Percentiles rank a stretch among this genome's conserved stretches.
phyloP scores from a whole-genome alignment of 2,797 vertebrate species.

The Aotus griseimembra region DNA sequence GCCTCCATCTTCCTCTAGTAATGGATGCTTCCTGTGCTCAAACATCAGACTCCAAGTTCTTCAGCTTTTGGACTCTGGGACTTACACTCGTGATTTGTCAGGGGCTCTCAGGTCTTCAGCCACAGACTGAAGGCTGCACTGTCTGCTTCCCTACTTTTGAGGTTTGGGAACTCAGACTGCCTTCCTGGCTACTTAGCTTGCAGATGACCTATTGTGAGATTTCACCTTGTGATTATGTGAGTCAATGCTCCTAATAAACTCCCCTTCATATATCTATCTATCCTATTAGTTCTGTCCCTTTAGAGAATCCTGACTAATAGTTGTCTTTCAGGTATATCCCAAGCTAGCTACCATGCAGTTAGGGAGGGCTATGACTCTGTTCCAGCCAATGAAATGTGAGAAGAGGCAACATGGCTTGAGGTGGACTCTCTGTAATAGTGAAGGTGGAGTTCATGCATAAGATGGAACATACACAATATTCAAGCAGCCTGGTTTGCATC shows the following conservation, averaged over 20 bases:
- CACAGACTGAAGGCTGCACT: neutral
- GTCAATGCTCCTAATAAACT: neutral
- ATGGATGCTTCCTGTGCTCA: neutral
- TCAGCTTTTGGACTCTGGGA: neutral
- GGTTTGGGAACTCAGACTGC: neutral
- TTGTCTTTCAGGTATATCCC: neutral
- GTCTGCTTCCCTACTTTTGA: neutral
- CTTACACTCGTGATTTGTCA: neutral
- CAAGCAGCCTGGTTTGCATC: neutral
- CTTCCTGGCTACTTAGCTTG: neutral
- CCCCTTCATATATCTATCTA: neutral
- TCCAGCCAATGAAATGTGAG: neutral
- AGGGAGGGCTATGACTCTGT: neutral
- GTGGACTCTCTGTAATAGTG: no score
- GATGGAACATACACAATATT: neutral
- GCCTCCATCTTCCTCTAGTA: neutral
- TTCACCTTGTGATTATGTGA: neutral
- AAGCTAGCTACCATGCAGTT: neutral
- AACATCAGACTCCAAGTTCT: neutral
- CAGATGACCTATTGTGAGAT: neutral
- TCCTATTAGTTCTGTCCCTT: neutral
- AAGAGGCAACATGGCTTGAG: neutral
- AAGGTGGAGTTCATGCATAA: neutral
- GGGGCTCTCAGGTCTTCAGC: neutral
- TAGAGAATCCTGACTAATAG: neutral